Conservation (phyloP, 2,113 vertebrate species). For the Sceloporus tristichus region DNA sequence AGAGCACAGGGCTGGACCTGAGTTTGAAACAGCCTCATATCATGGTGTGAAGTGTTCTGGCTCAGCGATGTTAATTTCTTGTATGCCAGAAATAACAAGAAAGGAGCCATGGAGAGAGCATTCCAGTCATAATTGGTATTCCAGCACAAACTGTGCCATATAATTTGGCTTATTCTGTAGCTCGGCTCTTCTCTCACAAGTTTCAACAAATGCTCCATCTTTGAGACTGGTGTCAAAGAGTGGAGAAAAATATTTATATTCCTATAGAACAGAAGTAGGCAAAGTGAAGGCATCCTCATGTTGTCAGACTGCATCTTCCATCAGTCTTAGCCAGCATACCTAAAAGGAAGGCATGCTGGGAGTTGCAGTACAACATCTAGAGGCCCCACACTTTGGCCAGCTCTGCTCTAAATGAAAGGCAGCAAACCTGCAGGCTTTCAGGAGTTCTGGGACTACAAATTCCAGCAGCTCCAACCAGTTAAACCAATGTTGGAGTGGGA, state of each 20-base stretch:
- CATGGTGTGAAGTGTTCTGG: neutral
- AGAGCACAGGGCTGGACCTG: neutral
- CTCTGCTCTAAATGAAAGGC: too few species aligned
- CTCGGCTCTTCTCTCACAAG: neutral
- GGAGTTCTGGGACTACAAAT: neutral
- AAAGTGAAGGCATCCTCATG: too few species aligned
- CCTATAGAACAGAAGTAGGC: neutral
- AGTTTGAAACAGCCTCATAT: neutral
- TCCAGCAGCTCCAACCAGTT: too few species aligned
- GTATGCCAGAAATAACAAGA: neutral
- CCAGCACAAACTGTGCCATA: neutral
- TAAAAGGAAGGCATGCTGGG: too few species aligned
- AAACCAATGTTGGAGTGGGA: neutral
- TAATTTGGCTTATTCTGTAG: neutral
- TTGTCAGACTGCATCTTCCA: too few species aligned
- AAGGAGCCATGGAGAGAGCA: neutral
- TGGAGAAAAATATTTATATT: neutral
- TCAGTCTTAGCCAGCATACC: too few species aligned
- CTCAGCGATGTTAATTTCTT: neutral
- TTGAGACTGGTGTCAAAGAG: neutral
- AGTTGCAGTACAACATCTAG: too few species aligned
- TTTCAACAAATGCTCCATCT: neutral
- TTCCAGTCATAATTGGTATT: neutral
- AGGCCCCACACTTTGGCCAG: too few species aligned
- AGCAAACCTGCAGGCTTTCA: neutral